Base-by-base conservation (phyloP, 2,113 vertebrate genomes). In the Gobiocypris rarus region DNA sequence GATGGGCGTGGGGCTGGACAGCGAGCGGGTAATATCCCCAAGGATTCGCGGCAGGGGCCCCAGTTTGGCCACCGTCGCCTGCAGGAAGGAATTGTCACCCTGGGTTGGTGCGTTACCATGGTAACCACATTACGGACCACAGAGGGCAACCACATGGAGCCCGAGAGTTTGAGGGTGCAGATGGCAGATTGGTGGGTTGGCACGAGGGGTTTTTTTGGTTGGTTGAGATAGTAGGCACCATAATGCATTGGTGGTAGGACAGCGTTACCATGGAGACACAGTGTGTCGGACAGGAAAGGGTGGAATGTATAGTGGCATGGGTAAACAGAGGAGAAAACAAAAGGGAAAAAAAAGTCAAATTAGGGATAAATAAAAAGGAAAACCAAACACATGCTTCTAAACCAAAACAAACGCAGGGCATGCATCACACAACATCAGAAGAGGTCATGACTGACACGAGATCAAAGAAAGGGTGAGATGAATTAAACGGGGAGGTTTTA, bases 51-150 rank as follows among this genome's bases (percentile, higher is more conserved):
- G 98, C 85, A 99, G 94, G 6, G 97, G 97, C 84, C 97, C 98
- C 92, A 99, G 90, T 92, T 98, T 98, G 79, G 96, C 97, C 90
- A 98, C 95, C 1, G 97, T 98, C 63, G 96, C 97, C 97, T 99
- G 97, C 96, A 98, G 97, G 95, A 97, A 99, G 95, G 97, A 98
- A 97, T 98, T 98, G 95, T 99, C 97, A 98, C 96, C 96, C 97
- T 98, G 95, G 93, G 93, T 96, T 93, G 94, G 94, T 94, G 90
- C 92, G 94, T 91, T 94, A 94, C 95, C 93, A 94, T 89, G 93
- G 89, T 80, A 90, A 83, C 74, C 54, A 80, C 67, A 74, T 79
- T 58, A 77, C n/a, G 83, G 75, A 80, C 65, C 80, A 67, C 59
- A 82, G 48, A 54, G 73, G 38, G 76, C 77, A 94, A 88, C 93